Evolutionary conservation across 2,113 vertebrate species (phyloP).

Genomic region (Noturus placidus): DNA sequence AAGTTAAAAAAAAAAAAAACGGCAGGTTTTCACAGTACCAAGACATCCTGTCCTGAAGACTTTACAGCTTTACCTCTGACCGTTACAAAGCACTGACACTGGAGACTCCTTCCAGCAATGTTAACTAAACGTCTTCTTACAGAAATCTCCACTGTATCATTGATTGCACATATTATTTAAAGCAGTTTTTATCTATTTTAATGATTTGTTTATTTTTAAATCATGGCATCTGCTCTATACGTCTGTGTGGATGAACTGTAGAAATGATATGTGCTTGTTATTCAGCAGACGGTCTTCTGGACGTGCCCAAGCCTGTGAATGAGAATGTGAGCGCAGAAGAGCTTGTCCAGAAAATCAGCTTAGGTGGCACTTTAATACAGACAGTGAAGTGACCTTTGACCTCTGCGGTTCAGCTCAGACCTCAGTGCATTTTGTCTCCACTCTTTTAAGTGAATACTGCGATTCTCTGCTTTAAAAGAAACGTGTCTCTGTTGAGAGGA

Average conservation of each 20-base stretch:
- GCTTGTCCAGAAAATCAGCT: constrained; percentile 39
- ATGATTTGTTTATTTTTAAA: too few relatives aligned
- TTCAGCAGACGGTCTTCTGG: constrained; percentile 28
- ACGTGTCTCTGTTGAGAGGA: background rate
- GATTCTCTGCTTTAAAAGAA: too few relatives aligned
- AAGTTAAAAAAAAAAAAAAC: background rate
- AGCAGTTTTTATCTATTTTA: too few relatives aligned
- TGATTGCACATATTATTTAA: too few relatives aligned
- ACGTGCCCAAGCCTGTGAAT: constrained; percentile 12
- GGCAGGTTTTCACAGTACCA: background rate
- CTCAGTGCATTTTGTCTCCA: background rate
- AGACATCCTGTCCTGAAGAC: background rate
- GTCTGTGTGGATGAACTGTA: too few relatives aligned
- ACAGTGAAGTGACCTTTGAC: constrained; percentile 38
- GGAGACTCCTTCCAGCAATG: too few relatives aligned
- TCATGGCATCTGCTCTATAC: too few relatives aligned
- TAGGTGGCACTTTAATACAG: constrained; percentile 47
- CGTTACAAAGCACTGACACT: too few relatives aligned
- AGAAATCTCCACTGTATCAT: too few relatives aligned
- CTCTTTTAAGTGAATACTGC: background rate
- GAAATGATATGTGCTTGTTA: constrained; percentile 23
- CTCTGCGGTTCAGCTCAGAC: constrained; percentile 26
- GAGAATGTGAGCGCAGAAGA: background rate
- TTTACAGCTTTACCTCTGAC: too few relatives aligned
- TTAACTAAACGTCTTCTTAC: too few relatives aligned